Evolutionary conservation across 2,888 invertebrate species (phyloP), one percentile per base, ranked within the genome.

Genomic region (Gnatocerus cornutus): DNA sequence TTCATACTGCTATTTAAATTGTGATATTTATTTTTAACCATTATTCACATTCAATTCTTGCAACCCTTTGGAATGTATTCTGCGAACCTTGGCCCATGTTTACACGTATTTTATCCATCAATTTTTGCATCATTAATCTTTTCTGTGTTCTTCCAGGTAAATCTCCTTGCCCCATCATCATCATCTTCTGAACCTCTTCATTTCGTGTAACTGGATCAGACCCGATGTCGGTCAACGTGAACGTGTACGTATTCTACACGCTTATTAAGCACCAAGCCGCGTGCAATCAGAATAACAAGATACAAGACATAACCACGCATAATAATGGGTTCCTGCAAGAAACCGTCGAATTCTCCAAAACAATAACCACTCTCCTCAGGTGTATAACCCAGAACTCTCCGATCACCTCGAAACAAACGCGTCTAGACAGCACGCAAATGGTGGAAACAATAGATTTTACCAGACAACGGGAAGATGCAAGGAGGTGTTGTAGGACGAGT

Each of bases 401-500:
- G 12, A 64, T 62, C 48, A 29, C n/a, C 46, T 48, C 16, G 37
- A n/a, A 16, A 45, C 52, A 63, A 52, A 27, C 56, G 12, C 21
- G 56, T 65, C 65, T 56, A 48, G 56, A 56, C 46, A 5, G 27
- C 2, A 30, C 33, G 30, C 48, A 46, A 41, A 68, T 52, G 13
- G 46, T 46, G 46, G 46, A 68, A 68, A 68, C 62, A 62, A 68
- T 66, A 56, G 56, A 65, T 43, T 52, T 27, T 16, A 65, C 13
- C 45, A 50, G 58, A 59, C 41, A n/a, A 46, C 43, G 43, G 52
- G 59, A 67, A 45, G 59, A 52, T 50, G 13, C 59, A 55, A 59
- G 29, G 52, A 52, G 61, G 55, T 68, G 61, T 61, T 61, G 61
- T 55, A 43, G 39, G 68, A 68, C 68, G 55, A 55, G 68, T 68